Base-by-base conservation (phyloP, 1,140 invertebrate species). In the Leptonema lineaticorne region DNA sequence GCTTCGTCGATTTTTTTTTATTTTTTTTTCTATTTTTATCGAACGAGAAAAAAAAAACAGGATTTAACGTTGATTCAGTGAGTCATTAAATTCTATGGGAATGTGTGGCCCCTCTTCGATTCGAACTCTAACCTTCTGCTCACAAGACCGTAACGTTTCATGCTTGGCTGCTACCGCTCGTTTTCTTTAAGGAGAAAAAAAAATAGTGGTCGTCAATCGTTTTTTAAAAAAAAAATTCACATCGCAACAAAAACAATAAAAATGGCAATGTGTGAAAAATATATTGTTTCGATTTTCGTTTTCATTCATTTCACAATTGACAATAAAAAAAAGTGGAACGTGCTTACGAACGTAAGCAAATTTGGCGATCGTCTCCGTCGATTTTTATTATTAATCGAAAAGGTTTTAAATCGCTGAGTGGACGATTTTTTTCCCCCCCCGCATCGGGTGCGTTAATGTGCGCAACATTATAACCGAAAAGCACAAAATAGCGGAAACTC, bases 91-190 rank as follows among this genome's bases (percentile, higher is more conserved):
- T 67, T 11, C 30, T 33, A 41, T 67, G 65, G 65, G 65, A 67
- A 67, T 67, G 29, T 28, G 53, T 59, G 56, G 65, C 65, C 65
- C 65, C 65, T 67, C 53, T 56, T 59, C 56, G 65, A 26, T 6
- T 41, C 65, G 65, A 67, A 67, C 65, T 67, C 56, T 67, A 67
- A 67, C 65, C 65, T 67, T 59, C 57, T 67, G 65, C 53, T 45
- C 56, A 24, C 56, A 67, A 59, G 37, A 67, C 65, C 65, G 65
- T 59, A 26, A 67, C 53, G 57, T 29, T 59, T 28, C 57, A 67
- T 37, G 65, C 65, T 67, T 26, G 65, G 65, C 65, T 60, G 57
- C 65, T 37, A 64, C 62, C 62, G 62, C 62, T 64, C 62, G 24
- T 64, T 46, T 64, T 64, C 62, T 29, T n/a, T n/a, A n/a, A n/a